Evolutionary conservation across 2,888 invertebrate genomes (phyloP).

Genomic region (Microctonus aethiopoides): DNA sequence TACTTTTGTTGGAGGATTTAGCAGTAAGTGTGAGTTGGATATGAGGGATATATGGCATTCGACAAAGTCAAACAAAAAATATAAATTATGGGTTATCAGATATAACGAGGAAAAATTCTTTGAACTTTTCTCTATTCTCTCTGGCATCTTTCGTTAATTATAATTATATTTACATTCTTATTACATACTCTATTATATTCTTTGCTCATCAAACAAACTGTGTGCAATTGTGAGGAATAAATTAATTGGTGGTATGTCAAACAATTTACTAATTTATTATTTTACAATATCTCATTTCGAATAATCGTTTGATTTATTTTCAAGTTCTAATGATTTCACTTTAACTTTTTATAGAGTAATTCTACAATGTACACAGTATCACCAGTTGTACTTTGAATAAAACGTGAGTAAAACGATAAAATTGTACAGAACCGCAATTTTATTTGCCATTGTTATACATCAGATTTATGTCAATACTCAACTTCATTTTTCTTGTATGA

Average conservation of each 20-base stretch:
- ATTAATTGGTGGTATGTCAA: not conserved
- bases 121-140: not conserved
- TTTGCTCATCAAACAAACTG: not conserved
- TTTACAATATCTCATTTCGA: too few relatives aligned
- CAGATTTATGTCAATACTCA: conserved; percentile 8
- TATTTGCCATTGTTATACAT: conserved; percentile 48
- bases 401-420: conserved; percentile 23
- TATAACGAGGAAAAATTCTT: not conserved
- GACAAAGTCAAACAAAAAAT: not conserved
- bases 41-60: not conserved
- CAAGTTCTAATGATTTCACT: not conserved
- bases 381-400: too few relatives aligned
- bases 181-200: not conserved
- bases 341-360: too few relatives aligned
- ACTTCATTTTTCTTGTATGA: conserved; percentile 6
- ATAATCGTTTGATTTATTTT: too few relatives aligned
- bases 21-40: not conserved
- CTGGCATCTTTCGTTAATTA: not conserved
- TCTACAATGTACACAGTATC: too few relatives aligned
- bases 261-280: not conserved
- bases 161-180: not conserved
- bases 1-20: not conserved
- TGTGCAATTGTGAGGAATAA: not conserved
- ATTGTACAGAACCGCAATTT: conserved; percentile 31
- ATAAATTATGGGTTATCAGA: not conserved